Base-by-base conservation (phyloP, 1,140 invertebrate genomes). In the Aphaenogaster floridana region DNA sequence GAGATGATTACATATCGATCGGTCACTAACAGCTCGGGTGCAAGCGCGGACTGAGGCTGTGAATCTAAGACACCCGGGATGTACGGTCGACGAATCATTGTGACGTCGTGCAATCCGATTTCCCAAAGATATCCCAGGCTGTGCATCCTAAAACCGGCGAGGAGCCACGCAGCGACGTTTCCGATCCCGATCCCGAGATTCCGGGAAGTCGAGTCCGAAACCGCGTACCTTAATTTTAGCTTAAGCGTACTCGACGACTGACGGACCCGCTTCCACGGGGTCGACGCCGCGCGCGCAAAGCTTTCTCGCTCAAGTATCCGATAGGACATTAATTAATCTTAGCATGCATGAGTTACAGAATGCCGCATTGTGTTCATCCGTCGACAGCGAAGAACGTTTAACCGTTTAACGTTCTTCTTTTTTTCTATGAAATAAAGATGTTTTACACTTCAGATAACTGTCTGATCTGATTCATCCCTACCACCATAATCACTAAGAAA, bases 321-420 rank as follows among this genome's bases (percentile, higher is more conserved):
- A 15, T 50, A 85, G 69, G n/a, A 1, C 17, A 21, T n/a, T 59
- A 36, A 79, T 42, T 66, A 64, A 78, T 4, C 21, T 9, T 57
- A 66, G 59, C 69, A 81, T 52, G 87, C 80, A 72, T 72, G 64
- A 85, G 85, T 69, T 57, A 45, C 48, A 52, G 72, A 89, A 59
- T 64, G 79, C 81, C 88, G 84, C 85, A 93, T 89, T 94, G 93
- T 93, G 93, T 94, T 94, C 93, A 94, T 74, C 84, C 89, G 91
- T 91, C 92, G 92, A 94, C 86, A 88, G 90, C 89, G 87, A 91
- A 92, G n/a, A 68, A 68, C 85, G 89, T 91, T 91, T 91, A 85
- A 91, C 88, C 85, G 89, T 91, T 91, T 91, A 85, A 91, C 88
- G 66, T 90, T 68, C 57, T 78, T 57, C 86, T 66, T 83, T 78